These are phyloP conservation scores for Drepana arcuata DNA, from an alignment of 1,140 invertebrate genomes.

Conservation along the genomic window DNA sequence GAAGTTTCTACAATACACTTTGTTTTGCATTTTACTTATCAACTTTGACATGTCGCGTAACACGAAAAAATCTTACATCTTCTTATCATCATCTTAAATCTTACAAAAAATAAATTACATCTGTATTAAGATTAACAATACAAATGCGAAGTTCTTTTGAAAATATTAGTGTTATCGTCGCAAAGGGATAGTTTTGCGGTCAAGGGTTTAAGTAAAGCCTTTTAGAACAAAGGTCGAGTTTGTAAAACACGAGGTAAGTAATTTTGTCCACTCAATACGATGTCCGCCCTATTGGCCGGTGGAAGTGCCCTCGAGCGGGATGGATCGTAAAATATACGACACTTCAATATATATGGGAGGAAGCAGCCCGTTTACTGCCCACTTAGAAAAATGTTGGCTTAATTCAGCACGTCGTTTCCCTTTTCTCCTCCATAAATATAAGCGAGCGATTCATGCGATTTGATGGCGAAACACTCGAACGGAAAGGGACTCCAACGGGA, in stretches of 20 bases:
- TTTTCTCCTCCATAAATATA: conserved; percentile 45
- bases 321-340: conserved; percentile 66
- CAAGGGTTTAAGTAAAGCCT: too few species aligned
- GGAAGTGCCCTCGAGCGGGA: conserved; percentile 47
- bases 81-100: not conserved
- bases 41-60: too few species aligned
- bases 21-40: too few species aligned
- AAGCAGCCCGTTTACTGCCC: conserved; percentile 55
- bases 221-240: not conserved
- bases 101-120: not conserved
- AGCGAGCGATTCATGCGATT: conserved; percentile 47
- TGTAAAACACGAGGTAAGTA: conserved; percentile 55
- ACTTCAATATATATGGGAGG: conserved; percentile 60
- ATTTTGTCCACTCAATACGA: conserved; percentile 56
- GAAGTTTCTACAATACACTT: too few species aligned
- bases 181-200: too few species aligned
- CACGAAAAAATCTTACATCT: conserved; percentile 4
- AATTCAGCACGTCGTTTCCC: conserved; percentile 60
- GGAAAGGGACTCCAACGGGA: conserved; percentile 16
- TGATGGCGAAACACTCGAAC: conserved; percentile 32
- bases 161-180: too few species aligned
- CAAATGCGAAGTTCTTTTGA: not conserved
- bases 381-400: conserved; percentile 66
- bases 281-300: conserved; percentile 29
- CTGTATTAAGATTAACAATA: not conserved